Base-by-base conservation (phyloP, 2,888 invertebrate species). In the Acleris holmiana region DNA sequence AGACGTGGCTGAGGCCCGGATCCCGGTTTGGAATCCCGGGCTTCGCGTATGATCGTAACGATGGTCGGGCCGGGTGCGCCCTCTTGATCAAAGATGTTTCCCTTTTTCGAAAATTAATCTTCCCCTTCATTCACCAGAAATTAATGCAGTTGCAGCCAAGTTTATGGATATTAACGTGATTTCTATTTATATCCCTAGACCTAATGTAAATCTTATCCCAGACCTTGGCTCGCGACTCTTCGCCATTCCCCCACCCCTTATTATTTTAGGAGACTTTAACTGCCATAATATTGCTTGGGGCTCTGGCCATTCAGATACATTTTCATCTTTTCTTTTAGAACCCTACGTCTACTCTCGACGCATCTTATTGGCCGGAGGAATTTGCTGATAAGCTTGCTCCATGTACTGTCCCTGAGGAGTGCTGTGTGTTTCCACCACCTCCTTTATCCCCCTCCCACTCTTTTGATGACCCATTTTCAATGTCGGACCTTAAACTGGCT, bases 281-380 rank as follows among this genome's bases (percentile, higher is more conserved):
- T 35, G 51, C 7, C 51, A 51, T 10, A 51, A 51, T 18, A 25
- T 8, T 8, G 7, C 29, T 1, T 51, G 35, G 51, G 51, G 51
- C n/a, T 18, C 18, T 29, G 18, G 35, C 35, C 17, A 51, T 13
- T 29, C 51, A 17, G 51, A 51, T 51, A n/a, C 15, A 6, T 17
- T 44, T n/a, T 18, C 51, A 8, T 51, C 35, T 25, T 25, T 25
- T 1, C 17, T 51, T 2, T 17, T 51, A 29, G 29, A 51, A n/a
- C n/a, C n/a, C n/a, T n/a, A n/a, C n/a, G n/a, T n/a, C n/a, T n/a
- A n/a, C n/a, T n/a, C n/a, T n/a, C n/a, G n/a, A n/a, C n/a, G n/a
- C n/a, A n/a, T n/a, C n/a, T n/a, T n/a, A n/a, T n/a, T n/a, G n/a
- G n/a, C n/a, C n/a, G n/a, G n/a, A n/a, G n/a, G n/a, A n/a, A n/a